Base-by-base conservation (phyloP, 2,797 vertebrate species). In the Hyperoplus lanceolatus region DNA sequence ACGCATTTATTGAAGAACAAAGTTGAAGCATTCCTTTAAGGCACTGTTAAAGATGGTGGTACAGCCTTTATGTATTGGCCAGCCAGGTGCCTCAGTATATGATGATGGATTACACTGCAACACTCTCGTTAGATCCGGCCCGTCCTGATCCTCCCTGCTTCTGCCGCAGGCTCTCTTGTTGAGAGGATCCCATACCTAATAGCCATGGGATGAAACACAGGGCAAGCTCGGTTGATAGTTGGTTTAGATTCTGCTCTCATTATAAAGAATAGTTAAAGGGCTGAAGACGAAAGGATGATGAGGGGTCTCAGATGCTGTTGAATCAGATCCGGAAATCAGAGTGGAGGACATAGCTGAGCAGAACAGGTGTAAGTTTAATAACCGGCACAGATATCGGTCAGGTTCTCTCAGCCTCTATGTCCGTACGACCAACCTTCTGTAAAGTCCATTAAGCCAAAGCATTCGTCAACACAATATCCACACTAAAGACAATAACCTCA, bases 61-160 rank as follows among this genome's bases (percentile, higher is more conserved):
- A 39, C 75, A 65, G 55, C 73, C 63, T 83, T 73, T 82, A 46
- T 70, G 75, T 66, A 69, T 72, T 70, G 79, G 67, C 74, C 57
- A 75, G 41, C 45, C 59, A 48, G 66, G 68, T 75, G 76, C 53
- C 50, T 73, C 67, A 48, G 39, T 73, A 75, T 79, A 80, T 80
- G 63, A 83, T 87, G 87, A 93, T 87, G 75, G 82, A 92, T 89
- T 79, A 73, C 57, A 60, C 79, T 65, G 81, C 78, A 86, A 63
- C 54, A 21, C 65, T 80, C 71, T 64, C 48, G 55, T 75, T 73
- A 68, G 79, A 66, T 69, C 14, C 6, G 42, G 54, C 51, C 54
- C 65, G 63, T 74, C 66, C 75, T 54, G 53, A 62, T 66, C 39
- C 29, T 49, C 2, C 45, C 55, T 5, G 63, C 69, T 70, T 49